Conservation (phyloP, 1,140 invertebrate species). For the Drosophila truncata region DNA sequence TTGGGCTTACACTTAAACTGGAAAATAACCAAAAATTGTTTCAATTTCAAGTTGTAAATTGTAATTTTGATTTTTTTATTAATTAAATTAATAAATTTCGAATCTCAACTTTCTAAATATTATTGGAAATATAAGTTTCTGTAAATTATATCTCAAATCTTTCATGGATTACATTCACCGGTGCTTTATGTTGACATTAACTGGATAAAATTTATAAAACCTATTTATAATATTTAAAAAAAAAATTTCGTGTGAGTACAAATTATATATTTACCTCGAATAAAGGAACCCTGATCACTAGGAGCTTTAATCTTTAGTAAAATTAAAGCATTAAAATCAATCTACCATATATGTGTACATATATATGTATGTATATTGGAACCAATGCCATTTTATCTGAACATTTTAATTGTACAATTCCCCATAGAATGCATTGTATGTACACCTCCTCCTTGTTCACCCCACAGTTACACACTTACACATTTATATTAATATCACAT, state of each 20-base stretch:
- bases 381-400: background rate
- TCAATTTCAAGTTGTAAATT: background rate
- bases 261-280: too few relatives aligned
- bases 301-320: background rate
- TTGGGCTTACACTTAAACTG: background rate
- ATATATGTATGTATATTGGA: background rate
- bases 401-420: constrained; percentile 5
- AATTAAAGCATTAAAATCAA: background rate
- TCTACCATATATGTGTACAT: background rate
- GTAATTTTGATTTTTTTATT: too few relatives aligned
- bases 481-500: background rate
- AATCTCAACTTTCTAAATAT: background rate
- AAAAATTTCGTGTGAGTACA: too few relatives aligned
- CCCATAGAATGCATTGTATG: background rate
- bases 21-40: background rate
- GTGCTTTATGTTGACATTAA: too few relatives aligned
- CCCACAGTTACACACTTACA: background rate
- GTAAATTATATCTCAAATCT: too few relatives aligned
- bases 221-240: too few relatives aligned
- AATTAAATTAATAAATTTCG: background rate
- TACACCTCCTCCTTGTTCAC: background rate
- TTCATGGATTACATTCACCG: too few relatives aligned
- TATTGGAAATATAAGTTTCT: too few relatives aligned
- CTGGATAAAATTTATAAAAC: background rate
- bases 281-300: background rate